A percentile compares a stretch with the other conserved stretches of the same genome.
phyloP scores from a whole-genome alignment of 2,113 vertebrate species.

The Telmatochromis brachygnathus region DNA sequence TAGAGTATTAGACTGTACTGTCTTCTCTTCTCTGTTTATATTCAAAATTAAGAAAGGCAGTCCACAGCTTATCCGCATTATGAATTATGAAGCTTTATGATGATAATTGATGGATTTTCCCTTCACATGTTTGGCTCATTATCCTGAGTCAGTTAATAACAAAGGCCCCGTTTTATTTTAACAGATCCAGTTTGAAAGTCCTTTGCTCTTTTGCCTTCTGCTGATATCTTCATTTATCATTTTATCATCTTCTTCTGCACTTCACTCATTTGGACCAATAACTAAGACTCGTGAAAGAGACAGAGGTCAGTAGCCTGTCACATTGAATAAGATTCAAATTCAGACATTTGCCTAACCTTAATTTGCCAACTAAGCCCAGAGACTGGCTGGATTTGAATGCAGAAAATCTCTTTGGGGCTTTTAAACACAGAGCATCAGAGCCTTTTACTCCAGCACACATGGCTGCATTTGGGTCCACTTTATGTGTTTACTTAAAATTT shows the following conservation, averaged over 20 bases:
- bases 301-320: neutral
- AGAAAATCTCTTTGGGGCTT: neutral
- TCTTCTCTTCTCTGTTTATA: neutral
- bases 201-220: neutral
- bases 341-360: neutral
- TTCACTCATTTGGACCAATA: neutral
- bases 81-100: neutral
- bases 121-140: neutral
- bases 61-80: neutral
- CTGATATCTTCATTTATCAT: neutral
- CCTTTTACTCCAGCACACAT: neutral
- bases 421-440: neutral
- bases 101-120: neutral
- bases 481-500: neutral
- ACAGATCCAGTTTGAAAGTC: neutral
- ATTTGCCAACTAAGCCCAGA: neutral
- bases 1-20: neutral
- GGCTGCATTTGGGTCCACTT: neutral
- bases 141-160: neutral
- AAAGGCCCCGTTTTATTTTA: neutral
- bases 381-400: neutral
- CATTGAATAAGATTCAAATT: neutral
- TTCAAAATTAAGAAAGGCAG: neutral
- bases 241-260: neutral
- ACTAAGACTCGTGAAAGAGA: neutral